Base-by-base conservation (phyloP, 2,888 invertebrate species). In the Pachymerium ferrugineum region DNA sequence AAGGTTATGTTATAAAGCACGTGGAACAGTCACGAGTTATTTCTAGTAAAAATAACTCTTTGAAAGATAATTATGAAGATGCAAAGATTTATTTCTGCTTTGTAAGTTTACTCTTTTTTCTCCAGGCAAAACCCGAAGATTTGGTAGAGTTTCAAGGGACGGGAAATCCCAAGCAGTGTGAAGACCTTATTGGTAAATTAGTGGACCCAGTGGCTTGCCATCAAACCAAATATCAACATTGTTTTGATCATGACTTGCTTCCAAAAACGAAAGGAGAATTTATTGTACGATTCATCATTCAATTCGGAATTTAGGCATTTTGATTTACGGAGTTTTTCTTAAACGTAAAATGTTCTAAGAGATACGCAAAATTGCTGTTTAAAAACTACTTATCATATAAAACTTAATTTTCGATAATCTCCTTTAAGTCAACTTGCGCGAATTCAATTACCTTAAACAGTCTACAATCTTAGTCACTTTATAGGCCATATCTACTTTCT, bases 401-500 rank as follows among this genome's bases (percentile, higher is more conserved):
- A n/a, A n/a, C n/a, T n/a, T n/a, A n/a, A n/a, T n/a, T n/a, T n/a
- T n/a, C n/a, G n/a, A n/a, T n/a, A n/a, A n/a, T n/a, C 14, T 35
- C 14, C 14, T 12, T 12, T n/a, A 35, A 35, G 35, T 10, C 8
- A 35, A 14, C 8, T 10, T 35, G 35, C 35, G 8, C 35, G 14
- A 35, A 35, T n/a, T n/a, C n/a, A n/a, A n/a, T n/a, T 10, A 35
- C 8, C 8, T 35, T 35, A 35, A 35, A 35, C 35, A 35, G 10
- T 35, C 14, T 10, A 8, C 3, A 42, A 4, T 28, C 4, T 14
- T 68, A 25, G 8, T 68, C 14, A 8, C 35, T 35, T 10, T n/a
- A 54, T 54, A 70, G 70, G 70, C 33, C n/a, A 70, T 70, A 12
- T 70, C 70, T 2, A 70, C 31, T 33, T 70, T 33, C 19, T 70